phyloP scores from a whole-genome alignment of 2,888 invertebrate genomes.

The Caenorhabditis afra region DNA sequence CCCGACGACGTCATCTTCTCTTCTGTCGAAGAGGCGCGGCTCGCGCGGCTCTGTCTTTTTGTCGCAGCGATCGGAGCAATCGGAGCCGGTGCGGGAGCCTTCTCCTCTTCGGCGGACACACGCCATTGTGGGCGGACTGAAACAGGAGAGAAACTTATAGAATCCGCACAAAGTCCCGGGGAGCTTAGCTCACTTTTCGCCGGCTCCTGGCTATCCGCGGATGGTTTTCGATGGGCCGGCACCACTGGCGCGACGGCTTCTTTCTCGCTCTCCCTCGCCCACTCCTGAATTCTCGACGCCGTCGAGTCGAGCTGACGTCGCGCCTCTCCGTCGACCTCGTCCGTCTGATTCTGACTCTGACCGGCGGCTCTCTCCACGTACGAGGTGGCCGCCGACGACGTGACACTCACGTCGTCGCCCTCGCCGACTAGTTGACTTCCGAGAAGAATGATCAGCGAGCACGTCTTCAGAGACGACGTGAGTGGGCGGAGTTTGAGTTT shows the following conservation, averaged over 20 bases:
- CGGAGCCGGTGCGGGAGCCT: constrained; percentile 1
- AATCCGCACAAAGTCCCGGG: too few relatives aligned
- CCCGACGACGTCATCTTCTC: constrained; percentile 24
- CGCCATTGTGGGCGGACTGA: constrained; percentile 67
- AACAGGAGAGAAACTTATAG: too few relatives aligned
- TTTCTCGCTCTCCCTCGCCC: constrained; percentile 28
- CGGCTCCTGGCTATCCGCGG: constrained; percentile 14
- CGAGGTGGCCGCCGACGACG: constrained; percentile 46
- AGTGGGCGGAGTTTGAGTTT: constrained; percentile 77
- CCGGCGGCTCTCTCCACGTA: constrained; percentile 28
- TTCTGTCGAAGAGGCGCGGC: constrained; percentile 48
- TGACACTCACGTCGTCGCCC: constrained; percentile 54
- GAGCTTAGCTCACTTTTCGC: constrained; percentile 33
- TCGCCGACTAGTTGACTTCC: constrained; percentile 70
- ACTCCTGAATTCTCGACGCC: constrained; percentile 26
- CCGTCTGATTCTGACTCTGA: too few relatives aligned
- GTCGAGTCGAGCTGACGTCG: constrained; percentile 37
- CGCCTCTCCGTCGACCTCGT: constrained; percentile 12
- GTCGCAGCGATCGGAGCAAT: constrained; percentile 20
- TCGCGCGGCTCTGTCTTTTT: constrained; percentile 38
- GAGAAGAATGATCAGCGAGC: constrained; percentile 71
- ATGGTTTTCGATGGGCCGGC: constrained; percentile 36
- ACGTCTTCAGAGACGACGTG: constrained; percentile 47
- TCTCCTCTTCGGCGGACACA: constrained; percentile 52
- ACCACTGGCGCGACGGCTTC: constrained; percentile 19